Conservation (phyloP, 2,113 vertebrate species). For the Rutilus rutilus region DNA sequence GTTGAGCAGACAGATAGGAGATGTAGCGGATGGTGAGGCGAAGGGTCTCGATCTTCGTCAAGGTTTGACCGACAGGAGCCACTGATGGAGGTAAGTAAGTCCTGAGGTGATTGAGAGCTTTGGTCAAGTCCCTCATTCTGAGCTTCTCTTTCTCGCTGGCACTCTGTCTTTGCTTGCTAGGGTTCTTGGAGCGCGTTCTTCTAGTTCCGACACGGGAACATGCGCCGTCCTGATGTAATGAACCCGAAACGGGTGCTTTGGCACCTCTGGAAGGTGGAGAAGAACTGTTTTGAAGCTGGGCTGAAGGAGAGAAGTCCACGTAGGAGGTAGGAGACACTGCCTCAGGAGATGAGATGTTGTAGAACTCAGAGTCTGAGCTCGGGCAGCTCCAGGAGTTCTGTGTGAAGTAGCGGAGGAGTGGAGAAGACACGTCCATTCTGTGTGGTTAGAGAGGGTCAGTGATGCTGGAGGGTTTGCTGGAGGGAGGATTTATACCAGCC, state of each 20-base stretch:
- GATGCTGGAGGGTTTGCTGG: constrained; percentile 34
- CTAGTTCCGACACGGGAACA: constrained; percentile 9
- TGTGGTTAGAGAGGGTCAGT: constrained; percentile 41
- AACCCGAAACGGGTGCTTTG: background rate
- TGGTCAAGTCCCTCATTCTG: constrained; percentile 71
- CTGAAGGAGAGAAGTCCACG: constrained; percentile 46
- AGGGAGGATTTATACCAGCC: constrained; percentile 63
- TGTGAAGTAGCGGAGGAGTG: constrained; percentile 51
- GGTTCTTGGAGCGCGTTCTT: constrained; percentile 56
- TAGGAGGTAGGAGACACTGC: constrained; percentile 51
- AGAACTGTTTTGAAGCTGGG: constrained; percentile 9
- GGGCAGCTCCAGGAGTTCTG: constrained; percentile 56
- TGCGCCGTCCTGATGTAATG: constrained; percentile 17
- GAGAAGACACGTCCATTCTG: constrained; percentile 55
- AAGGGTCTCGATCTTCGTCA: constrained; percentile 73
- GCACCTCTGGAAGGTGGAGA: constrained; percentile 15
- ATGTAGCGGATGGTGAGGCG: constrained; percentile 70
- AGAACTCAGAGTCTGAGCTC: constrained; percentile 62
- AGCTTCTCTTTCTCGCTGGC: constrained; percentile 73
- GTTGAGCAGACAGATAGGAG: constrained; percentile 67
- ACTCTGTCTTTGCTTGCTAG: constrained; percentile 64
- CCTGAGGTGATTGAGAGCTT: constrained; percentile 67
- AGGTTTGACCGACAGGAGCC: constrained; percentile 63
- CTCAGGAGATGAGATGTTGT: constrained; percentile 61
- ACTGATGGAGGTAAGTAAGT: constrained; percentile 67